Conservation (phyloP, 2,113 vertebrate species). For the Nematolebias whitei region DNA sequence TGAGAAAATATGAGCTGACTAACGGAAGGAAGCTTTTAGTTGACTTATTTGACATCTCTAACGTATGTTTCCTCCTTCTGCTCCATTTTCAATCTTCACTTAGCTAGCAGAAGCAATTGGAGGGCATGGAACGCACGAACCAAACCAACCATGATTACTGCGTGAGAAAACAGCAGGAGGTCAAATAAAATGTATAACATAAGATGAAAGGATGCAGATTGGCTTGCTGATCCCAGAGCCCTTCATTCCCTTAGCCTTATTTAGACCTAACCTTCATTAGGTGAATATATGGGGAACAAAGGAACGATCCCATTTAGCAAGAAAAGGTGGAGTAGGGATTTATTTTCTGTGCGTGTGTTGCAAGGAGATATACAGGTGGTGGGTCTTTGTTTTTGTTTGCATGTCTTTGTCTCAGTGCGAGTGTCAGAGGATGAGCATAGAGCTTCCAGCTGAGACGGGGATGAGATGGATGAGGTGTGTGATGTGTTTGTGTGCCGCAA, state of each 20-base stretch:
- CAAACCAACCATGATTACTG: slow-evolving; percentile 35
- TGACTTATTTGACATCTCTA: not conserved
- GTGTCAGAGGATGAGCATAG: slow-evolving; percentile 27
- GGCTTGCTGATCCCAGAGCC: slow-evolving; percentile 48
- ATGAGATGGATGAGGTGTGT: slow-evolving; percentile 52
- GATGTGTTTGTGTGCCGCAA: not conserved
- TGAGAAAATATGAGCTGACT: not conserved
- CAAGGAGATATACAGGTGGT: slow-evolving; percentile 8
- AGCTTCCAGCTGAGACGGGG: slow-evolving; percentile 28
- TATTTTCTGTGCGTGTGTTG: not conserved
- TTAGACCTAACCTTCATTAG: slow-evolving; percentile 70
- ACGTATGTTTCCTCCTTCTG: slow-evolving; percentile 1
- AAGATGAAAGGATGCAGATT: slow-evolving; percentile 60
- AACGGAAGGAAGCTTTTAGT: not conserved
- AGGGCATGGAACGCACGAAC: not conserved
- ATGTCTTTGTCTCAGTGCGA: slow-evolving; percentile 44
- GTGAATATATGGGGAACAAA: slow-evolving; percentile 42
- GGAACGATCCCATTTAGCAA: slow-evolving; percentile 52
- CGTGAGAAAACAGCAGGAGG: slow-evolving; percentile 41
- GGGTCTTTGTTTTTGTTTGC: slow-evolving; percentile 52
- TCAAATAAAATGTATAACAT: slow-evolving; percentile 49
- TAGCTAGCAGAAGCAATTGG: not conserved
- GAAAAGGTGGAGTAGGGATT: not conserved
- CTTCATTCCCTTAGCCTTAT: slow-evolving; percentile 63
- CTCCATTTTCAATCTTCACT: slow-evolving; percentile 12